These are phyloP conservation scores for Speoplatyrhinus poulsoni DNA, from an alignment of 2,113 vertebrate genomes.

Conservation along the genomic window DNA sequence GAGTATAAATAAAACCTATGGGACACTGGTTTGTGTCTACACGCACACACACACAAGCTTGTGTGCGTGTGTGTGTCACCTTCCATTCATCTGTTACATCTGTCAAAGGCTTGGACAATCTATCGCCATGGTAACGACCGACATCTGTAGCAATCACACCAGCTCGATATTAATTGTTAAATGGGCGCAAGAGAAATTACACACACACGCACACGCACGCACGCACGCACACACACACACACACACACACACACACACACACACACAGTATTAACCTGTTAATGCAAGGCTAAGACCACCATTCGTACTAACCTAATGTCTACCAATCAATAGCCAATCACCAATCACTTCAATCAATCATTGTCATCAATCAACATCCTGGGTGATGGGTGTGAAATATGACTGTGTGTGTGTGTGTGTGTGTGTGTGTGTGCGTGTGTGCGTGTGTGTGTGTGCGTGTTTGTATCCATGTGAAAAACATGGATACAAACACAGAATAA, in stretches of 20 bases:
- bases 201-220: not conserved
- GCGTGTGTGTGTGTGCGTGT: not conserved
- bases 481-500: not conserved
- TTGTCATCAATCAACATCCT: not conserved
- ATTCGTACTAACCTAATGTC: not conserved
- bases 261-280: not conserved
- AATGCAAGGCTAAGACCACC: not conserved
- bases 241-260: not conserved
- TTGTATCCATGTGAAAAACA: not conserved
- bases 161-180: not conserved
- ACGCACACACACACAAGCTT: no score
- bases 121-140: conserved; percentile 32
- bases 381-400: not conserved
- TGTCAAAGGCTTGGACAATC: conserved; percentile 24
- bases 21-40: no score
- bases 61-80: not conserved
- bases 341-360: no score
- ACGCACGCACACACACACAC: not conserved
- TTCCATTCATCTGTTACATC: conserved; percentile 7
- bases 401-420: conserved; percentile 3
- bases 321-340: not conserved
- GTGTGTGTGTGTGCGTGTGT: not conserved
- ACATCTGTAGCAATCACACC: not conserved
- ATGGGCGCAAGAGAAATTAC: not conserved
- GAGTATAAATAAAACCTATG: not conserved